A percentile compares a stretch with the other conserved stretches of the same genome.
These are phyloP conservation scores for Malurus leucopterus DNA, from an alignment of 2,797 vertebrate species.

Conservation along the genomic window DNA sequence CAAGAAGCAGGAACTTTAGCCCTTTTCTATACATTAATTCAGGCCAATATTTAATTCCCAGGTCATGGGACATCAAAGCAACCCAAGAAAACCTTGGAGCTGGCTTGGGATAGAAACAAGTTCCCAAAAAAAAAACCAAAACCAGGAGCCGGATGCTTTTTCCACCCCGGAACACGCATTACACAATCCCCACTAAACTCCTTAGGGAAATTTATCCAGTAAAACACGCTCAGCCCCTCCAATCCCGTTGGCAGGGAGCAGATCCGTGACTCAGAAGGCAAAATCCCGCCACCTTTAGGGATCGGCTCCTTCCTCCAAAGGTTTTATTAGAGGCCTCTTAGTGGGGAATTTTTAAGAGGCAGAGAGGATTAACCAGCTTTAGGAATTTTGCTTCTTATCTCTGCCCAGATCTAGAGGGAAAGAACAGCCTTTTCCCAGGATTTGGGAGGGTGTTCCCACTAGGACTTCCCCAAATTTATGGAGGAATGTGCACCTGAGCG, in stretches of 20 bases:
- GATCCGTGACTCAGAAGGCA: neutral
- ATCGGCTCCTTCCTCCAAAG: neutral
- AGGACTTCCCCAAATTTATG: neutral
- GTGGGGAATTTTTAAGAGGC: neutral
- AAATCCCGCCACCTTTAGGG: neutral
- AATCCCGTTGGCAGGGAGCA: neutral
- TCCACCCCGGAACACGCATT: accelerated
- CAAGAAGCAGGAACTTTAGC: accelerated
- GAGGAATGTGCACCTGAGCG: neutral
- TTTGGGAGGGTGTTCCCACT: neutral
- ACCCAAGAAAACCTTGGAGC: accelerated
- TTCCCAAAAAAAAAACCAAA: no score
- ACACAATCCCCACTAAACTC: neutral
- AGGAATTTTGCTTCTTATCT: neutral
- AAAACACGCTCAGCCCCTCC: neutral
- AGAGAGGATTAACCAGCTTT: neutral
- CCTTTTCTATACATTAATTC: neutral
- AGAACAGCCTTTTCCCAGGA: neutral
- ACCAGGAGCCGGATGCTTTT: accelerated
- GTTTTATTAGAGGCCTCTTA: neutral
- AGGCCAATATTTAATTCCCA: neutral
- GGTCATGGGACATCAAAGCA: neutral
- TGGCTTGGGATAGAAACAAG: neutral
- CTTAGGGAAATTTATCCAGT: neutral
- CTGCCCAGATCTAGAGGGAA: neutral